These are phyloP conservation scores for Hormaphis cornu DNA, from an alignment of 1,140 invertebrate genomes.

Conservation along the genomic window DNA sequence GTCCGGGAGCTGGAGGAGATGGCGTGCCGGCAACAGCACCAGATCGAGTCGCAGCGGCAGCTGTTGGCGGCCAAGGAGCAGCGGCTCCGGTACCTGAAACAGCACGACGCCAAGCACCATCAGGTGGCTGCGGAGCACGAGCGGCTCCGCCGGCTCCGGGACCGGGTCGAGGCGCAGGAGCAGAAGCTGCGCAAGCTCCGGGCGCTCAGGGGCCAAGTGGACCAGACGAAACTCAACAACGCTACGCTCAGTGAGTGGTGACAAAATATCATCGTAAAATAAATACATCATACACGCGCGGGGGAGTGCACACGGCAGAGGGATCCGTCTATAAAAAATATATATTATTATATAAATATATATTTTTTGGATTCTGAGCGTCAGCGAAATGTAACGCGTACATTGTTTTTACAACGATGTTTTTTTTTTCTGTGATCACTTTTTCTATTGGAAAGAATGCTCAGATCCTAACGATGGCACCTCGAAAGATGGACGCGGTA, in stretches of 20 bases:
- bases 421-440: too few relatives aligned
- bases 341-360: too few relatives aligned
- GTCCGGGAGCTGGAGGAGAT: slow-evolving; percentile 89
- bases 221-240: slow-evolving; percentile 81
- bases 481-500: too few relatives aligned
- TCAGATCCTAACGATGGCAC: too few relatives aligned
- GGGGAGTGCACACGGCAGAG: too few relatives aligned
- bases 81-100: slow-evolving; percentile 84
- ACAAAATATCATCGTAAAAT: too few relatives aligned
- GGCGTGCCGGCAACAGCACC: slow-evolving; percentile 88
- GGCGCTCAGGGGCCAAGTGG: slow-evolving; percentile 81
- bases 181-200: slow-evolving; percentile 80
- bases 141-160: slow-evolving; percentile 70
- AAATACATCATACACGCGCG: too few relatives aligned
- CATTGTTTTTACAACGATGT: too few relatives aligned
- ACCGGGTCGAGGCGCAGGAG: slow-evolving; percentile 87
- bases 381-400: too few relatives aligned
- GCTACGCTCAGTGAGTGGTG: slow-evolving; percentile 84
- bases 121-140: slow-evolving; percentile 81
- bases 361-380: too few relatives aligned
- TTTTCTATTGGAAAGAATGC: too few relatives aligned
- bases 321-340: too few relatives aligned
- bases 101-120: slow-evolving; percentile 75
- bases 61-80: slow-evolving; percentile 84
- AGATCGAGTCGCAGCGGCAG: slow-evolving; percentile 88